A percentile compares a stretch with the other conserved stretches of the same genome.
Evolutionary conservation across 2,797 vertebrate genomes (phyloP).

Genomic region (Cryptoblepharus egeriae): DNA sequence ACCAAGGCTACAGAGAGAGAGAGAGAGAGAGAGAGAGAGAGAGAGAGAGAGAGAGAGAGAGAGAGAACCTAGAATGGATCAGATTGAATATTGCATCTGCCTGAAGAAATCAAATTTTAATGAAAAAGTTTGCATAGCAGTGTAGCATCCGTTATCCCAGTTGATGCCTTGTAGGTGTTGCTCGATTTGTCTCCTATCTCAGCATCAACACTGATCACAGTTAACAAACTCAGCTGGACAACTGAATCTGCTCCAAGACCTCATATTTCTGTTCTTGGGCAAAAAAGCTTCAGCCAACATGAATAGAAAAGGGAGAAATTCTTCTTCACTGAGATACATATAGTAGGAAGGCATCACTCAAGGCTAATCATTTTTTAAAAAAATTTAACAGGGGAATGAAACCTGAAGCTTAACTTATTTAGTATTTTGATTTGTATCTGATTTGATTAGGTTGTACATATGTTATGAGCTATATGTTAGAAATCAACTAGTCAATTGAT

Average conservation of each 20-base stretch:
- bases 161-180: slow-evolving; percentile 32
- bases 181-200: slow-evolving; percentile 44
- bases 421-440: no score
- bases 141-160: slow-evolving; percentile 21
- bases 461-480: slow-evolving; percentile 32
- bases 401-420: slow-evolving; percentile 69
- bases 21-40: no score
- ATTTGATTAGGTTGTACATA: no score
- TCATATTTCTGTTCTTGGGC: slow-evolving; percentile 59
- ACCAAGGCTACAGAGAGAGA: background rate
- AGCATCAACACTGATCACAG: slow-evolving; percentile 37
- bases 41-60: no score
- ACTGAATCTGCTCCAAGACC: slow-evolving; percentile 47
- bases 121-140: background rate
- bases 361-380: slow-evolving; percentile 73
- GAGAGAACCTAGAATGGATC: no score
- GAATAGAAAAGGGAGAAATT: slow-evolving; percentile 72
- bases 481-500: slow-evolving; percentile 49
- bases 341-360: slow-evolving; percentile 76
- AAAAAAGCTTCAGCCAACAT: slow-evolving; percentile 37
- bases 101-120: slow-evolving; percentile 27
- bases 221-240: slow-evolving; percentile 38
- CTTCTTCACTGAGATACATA: slow-evolving; percentile 65
- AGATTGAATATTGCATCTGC: slow-evolving; percentile 21
- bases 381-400: slow-evolving; percentile 80